Percentiles rank a stretch among this genome's conserved stretches.
Evolutionary conservation across 2,888 invertebrate genomes (phyloP).

Genomic region (Achlya flavicornis): DNA sequence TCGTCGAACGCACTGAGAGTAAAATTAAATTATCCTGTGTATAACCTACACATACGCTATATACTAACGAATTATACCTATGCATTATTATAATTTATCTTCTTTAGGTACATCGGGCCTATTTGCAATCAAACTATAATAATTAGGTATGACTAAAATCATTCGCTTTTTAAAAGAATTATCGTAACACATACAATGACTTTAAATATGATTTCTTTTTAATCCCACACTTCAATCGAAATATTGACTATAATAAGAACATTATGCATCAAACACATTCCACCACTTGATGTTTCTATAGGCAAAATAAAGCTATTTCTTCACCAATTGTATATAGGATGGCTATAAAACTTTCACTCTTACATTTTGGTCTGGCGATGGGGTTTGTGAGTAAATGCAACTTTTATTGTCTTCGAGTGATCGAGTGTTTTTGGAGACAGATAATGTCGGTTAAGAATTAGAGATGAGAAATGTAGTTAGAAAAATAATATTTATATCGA

Average conservation of each 20-base stretch:
- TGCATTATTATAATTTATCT: too few relatives aligned
- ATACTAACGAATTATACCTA: too few relatives aligned
- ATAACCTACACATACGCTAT: too few relatives aligned
- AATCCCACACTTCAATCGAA: background rate
- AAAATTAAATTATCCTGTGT: too few relatives aligned
- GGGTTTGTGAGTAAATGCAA: slow-evolving; percentile 43
- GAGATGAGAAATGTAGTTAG: slow-evolving; percentile 14
- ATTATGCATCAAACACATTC: background rate
- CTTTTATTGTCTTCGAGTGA: slow-evolving; percentile 55
- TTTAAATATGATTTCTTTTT: background rate
- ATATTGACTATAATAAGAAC: background rate
- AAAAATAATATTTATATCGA: background rate
- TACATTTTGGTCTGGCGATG: slow-evolving; percentile 32
- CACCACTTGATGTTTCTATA: slow-evolving; percentile 42
- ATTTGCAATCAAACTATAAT: too few relatives aligned
- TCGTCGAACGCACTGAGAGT: too few relatives aligned
- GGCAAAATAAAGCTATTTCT: slow-evolving; percentile 52
- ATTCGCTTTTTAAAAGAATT: too few relatives aligned
- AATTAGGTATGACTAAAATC: too few relatives aligned
- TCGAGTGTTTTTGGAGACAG: slow-evolving; percentile 50
- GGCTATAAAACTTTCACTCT: slow-evolving; percentile 53
- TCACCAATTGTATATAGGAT: slow-evolving; percentile 44
- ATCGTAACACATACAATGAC: too few relatives aligned
- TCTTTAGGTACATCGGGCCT: too few relatives aligned
- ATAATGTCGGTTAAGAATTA: slow-evolving; percentile 36